Evolutionary conservation across 2,888 invertebrate genomes (phyloP).

Genomic region (Hemithea aestivaria): DNA sequence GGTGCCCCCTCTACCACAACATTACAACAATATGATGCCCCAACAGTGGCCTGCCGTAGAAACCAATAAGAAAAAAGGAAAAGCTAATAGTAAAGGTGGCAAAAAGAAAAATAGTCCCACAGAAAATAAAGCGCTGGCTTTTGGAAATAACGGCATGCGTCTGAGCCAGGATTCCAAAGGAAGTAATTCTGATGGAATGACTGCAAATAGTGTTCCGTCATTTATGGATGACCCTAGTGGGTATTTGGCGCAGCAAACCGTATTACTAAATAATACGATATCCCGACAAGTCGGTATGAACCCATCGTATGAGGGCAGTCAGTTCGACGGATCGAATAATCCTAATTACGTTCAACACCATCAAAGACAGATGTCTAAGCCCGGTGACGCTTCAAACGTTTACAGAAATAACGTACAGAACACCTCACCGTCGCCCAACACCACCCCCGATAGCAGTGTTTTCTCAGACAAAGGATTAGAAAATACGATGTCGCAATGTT

Average conservation of each 20-base stretch:
- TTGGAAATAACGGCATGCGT: slow-evolving; percentile 57
- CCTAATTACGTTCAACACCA: slow-evolving; percentile 41
- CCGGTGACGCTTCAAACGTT: slow-evolving; percentile 45
- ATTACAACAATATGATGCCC: slow-evolving; percentile 69
- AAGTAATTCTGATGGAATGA: slow-evolving; percentile 65
- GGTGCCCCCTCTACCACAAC: slow-evolving; percentile 86
- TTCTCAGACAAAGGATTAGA: slow-evolving; percentile 58
- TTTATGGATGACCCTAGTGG: slow-evolving; percentile 96
- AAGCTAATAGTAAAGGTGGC: slow-evolving; percentile 70
- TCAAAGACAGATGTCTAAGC: slow-evolving; percentile 46
- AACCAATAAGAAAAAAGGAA: slow-evolving; percentile 75
- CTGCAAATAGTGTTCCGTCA: slow-evolving; percentile 83
- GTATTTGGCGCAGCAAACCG: slow-evolving; percentile 94
- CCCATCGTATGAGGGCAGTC: slow-evolving; percentile 51
- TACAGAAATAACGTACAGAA: slow-evolving; percentile 60
- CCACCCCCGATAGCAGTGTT: slow-evolving; percentile 70
- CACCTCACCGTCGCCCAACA: slow-evolving; percentile 64
- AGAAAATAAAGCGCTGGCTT: slow-evolving; percentile 54
- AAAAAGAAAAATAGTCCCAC: slow-evolving; percentile 68
- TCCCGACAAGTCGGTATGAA: slow-evolving; percentile 81
- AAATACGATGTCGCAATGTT: slow-evolving; percentile 57
- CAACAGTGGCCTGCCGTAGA: slow-evolving; percentile 69
- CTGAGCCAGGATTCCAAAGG: slow-evolving; percentile 57
- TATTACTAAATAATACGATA: slow-evolving; percentile 90
- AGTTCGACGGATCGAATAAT: slow-evolving; percentile 47